phyloP scores from a whole-genome alignment of 2,888 invertebrate genomes.

The Scaptomyza reducta region DNA sequence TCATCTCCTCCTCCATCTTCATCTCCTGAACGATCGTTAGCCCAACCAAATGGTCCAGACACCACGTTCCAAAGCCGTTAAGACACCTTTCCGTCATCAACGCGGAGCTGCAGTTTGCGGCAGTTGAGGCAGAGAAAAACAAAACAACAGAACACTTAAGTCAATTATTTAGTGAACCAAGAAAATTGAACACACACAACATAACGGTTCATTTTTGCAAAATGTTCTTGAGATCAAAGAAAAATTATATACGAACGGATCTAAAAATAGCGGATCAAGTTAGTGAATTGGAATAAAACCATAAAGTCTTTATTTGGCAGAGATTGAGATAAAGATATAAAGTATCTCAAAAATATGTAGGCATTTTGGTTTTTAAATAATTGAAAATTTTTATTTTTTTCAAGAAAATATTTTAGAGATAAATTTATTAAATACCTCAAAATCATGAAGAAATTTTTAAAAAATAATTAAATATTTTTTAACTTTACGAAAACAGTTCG shows the following conservation, averaged over 20 bases:
- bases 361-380: no score
- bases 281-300: no score
- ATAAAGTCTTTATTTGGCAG: no score
- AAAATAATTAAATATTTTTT: no score
- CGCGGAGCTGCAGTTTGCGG: conserved; percentile 15
- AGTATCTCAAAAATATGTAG: no score
- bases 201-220: background rate
- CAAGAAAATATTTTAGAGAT: no score
- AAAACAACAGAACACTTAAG: conserved; percentile 1
- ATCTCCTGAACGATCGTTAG: conserved; percentile 22
- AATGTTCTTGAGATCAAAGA: background rate
- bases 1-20: background rate
- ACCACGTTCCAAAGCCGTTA: conserved; percentile 53
- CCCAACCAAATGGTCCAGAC: conserved; percentile 25
- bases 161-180: conserved; percentile 1
- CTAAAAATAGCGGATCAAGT: background rate
- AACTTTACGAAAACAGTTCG: no score
- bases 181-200: background rate
- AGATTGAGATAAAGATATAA: no score
- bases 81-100: conserved; percentile 10
- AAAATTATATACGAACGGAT: background rate
- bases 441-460: no score
- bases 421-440: no score
- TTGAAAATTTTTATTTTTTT: no score
- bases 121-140: conserved; percentile 1